Conservation (phyloP, 2,888 invertebrate species). For the Rosalia funebris region DNA sequence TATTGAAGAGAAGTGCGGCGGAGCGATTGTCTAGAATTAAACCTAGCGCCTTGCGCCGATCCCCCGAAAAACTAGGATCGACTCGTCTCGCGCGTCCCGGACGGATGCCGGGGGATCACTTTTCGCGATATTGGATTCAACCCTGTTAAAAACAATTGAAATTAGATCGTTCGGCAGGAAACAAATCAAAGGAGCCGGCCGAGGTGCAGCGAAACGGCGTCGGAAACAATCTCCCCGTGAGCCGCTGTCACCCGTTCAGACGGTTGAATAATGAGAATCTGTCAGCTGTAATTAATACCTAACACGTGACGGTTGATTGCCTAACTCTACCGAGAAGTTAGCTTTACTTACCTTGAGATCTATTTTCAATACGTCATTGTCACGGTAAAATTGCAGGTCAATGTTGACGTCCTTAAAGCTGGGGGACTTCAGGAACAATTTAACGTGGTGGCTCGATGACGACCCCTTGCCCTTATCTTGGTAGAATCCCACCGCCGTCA, state of each 20-base stretch:
- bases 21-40: too few species aligned
- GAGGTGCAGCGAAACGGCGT: slow-evolving; percentile 13
- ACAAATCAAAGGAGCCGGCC: slow-evolving; percentile 7
- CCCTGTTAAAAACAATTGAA: slow-evolving; percentile 11
- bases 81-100: too few species aligned
- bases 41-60: too few species aligned
- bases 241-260: slow-evolving; percentile 51
- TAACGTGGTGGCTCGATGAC: slow-evolving; percentile 71
- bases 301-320: slow-evolving; percentile 53
- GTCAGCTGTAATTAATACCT: slow-evolving; percentile 57
- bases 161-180: slow-evolving; percentile 6
- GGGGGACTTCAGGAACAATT: slow-evolving; percentile 76
- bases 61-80: too few species aligned
- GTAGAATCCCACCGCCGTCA: slow-evolving; percentile 77
- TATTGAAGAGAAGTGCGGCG: too few species aligned
- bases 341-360: slow-evolving; percentile 69
- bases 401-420: slow-evolving; percentile 77
- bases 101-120: too few species aligned
- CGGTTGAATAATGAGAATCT: slow-evolving; percentile 59
- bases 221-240: slow-evolving; percentile 25
- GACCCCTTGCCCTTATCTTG: slow-evolving; percentile 77
- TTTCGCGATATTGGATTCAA: slow-evolving; percentile 2
- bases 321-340: slow-evolving; percentile 43
- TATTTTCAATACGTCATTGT: slow-evolving; percentile 74
- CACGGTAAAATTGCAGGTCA: slow-evolving; percentile 73